Evolutionary conservation across 2,888 invertebrate genomes (phyloP).

Genomic region (Trissolcus brochymenae): DNA sequence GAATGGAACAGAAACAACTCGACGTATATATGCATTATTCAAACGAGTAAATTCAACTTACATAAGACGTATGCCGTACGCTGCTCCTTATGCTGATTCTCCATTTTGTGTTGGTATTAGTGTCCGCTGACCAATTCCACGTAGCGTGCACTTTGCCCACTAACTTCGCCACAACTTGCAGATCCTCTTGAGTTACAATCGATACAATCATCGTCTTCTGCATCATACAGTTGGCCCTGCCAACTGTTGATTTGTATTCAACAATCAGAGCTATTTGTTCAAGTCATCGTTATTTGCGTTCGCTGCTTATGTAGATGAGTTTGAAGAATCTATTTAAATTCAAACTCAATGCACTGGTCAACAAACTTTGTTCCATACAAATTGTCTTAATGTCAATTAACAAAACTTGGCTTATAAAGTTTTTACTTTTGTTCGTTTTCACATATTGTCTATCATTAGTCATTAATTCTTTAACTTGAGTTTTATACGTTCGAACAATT

Average conservation of each 20-base stretch:
- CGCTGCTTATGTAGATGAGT: slow-evolving; percentile 13
- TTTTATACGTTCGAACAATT: no score
- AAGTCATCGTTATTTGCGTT: slow-evolving; percentile 46
- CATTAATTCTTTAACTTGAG: no score
- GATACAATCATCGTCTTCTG: slow-evolving; percentile 46
- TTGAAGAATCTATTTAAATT: slow-evolving; percentile 14
- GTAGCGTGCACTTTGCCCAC: slow-evolving; percentile 48
- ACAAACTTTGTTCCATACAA: no score
- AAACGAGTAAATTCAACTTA: slow-evolving; percentile 70
- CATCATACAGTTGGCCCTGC: slow-evolving; percentile 45
- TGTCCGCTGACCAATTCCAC: slow-evolving; percentile 51
- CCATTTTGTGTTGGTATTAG: slow-evolving; percentile 56
- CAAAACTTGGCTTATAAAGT: no score
- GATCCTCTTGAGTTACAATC: slow-evolving; percentile 33
- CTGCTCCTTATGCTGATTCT: slow-evolving; percentile 50
- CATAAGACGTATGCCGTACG: slow-evolving; percentile 68
- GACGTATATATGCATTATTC: slow-evolving; percentile 71
- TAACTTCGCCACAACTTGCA: slow-evolving; percentile 45
- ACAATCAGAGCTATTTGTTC: slow-evolving; percentile 62
- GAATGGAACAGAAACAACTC: slow-evolving; percentile 64
- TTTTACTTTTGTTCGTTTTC: no score
- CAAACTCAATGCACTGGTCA: background rate
- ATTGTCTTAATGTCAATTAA: no score
- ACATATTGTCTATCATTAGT: no score
- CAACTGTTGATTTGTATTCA: slow-evolving; percentile 62